Evolutionary conservation across 1,140 invertebrate species (phyloP).

Genomic region (Homarus americanus): DNA sequence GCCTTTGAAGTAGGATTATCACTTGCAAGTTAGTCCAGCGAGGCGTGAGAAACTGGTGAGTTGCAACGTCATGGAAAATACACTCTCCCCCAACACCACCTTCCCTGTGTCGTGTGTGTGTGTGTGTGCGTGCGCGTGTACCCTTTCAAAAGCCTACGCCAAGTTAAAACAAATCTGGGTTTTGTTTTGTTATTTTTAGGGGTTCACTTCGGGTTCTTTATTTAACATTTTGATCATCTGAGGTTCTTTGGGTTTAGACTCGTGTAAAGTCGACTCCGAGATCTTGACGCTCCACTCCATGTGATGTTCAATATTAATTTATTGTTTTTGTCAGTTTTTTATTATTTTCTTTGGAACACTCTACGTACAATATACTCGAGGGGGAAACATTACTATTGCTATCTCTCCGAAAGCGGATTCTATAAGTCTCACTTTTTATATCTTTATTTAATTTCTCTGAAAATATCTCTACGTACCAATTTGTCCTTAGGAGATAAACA

Average conservation of each 20-base stretch:
- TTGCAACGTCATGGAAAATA: no score
- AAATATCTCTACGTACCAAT: constrained; percentile 8
- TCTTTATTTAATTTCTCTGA: not conserved
- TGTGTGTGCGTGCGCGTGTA: not conserved
- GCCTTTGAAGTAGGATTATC: constrained; percentile 45
- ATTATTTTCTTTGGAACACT: constrained; percentile 56
- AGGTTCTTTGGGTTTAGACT: no score
- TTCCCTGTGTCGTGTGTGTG: not conserved
- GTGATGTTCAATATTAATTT: not conserved
- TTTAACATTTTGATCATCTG: no score
- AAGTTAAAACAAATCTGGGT: no score
- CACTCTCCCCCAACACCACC: no score
- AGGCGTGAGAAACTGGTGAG: not conserved
- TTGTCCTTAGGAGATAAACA: not conserved
- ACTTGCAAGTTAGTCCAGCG: not conserved
- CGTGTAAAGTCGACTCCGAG: no score
- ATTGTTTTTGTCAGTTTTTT: no score
- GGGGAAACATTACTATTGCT: not conserved
- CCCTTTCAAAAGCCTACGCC: no score
- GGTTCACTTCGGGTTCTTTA: no score
- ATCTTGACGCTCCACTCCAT: not conserved
- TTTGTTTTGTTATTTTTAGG: no score
- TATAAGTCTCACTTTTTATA: not conserved
- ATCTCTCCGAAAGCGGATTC: constrained; percentile 34
- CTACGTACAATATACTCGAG: constrained; percentile 30